Percentiles rank a stretch among this genome's conserved stretches.
Conservation (phyloP, 2,113 vertebrate species). For the Chionis minor region DNA sequence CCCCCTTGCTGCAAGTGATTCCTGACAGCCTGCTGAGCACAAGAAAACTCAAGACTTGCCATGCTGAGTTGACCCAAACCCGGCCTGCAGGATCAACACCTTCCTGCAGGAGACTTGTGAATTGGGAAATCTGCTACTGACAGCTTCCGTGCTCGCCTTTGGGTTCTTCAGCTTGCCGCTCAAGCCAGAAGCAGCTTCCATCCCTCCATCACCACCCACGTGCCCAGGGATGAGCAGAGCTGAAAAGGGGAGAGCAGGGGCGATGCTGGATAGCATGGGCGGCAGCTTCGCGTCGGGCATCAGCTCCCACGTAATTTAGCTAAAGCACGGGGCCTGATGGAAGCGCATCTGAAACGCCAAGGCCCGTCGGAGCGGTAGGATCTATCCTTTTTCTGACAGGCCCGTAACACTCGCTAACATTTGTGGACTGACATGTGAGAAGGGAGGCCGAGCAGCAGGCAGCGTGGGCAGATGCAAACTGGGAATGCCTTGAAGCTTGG, state of each 20-base stretch:
- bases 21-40: background rate
- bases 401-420: fast-evolving
- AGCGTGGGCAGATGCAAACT: background rate
- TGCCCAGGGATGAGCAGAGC: background rate
- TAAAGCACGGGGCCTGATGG: background rate
- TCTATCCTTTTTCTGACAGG: background rate
- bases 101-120: background rate
- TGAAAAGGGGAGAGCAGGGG: fast-evolving
- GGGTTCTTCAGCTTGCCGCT: fast-evolving
- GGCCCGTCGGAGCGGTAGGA: fast-evolving
- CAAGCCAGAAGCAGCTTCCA: background rate
- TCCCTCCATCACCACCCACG: fast-evolving
- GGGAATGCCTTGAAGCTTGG: background rate
- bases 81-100: background rate
- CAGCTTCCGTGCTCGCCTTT: background rate
- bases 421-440: background rate
- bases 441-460: background rate
- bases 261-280: background rate
- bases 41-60: background rate
- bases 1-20: background rate
- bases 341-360: fast-evolving
- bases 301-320: background rate
- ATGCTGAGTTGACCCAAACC: background rate
- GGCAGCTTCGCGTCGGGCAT: background rate
- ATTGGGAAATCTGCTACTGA: background rate